phyloP scores from a whole-genome alignment of 1,140 invertebrate species.

The Papilio helenus region DNA sequence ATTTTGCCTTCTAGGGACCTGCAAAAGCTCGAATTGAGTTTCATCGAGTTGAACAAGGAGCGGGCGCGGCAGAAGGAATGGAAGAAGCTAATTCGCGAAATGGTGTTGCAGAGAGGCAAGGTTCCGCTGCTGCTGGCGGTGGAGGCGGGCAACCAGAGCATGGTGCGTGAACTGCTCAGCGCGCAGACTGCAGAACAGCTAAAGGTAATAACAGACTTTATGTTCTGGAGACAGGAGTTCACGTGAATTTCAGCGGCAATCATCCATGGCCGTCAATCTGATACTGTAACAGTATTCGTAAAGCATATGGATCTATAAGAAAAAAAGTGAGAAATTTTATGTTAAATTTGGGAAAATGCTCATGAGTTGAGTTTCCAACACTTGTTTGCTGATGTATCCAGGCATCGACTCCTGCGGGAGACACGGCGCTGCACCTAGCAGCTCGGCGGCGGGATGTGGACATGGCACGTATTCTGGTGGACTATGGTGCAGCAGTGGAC shows the following conservation, averaged over 20 bases:
- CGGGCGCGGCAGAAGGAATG: slow-evolving; percentile 82
- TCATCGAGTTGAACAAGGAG: slow-evolving; percentile 83
- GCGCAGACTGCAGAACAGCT: slow-evolving; percentile 92
- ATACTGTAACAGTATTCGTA: background rate
- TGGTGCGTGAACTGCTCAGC: slow-evolving; percentile 94
- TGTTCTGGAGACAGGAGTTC: background rate
- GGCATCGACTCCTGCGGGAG: slow-evolving; percentile 89
- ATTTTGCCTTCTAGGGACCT: slow-evolving; percentile 68
- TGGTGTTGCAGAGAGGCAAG: slow-evolving; percentile 91
- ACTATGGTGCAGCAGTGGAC: slow-evolving; percentile 95
- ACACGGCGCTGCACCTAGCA: slow-evolving; percentile 96
- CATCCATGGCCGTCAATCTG: background rate
- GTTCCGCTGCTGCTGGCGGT: slow-evolving; percentile 96
- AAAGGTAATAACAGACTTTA: slow-evolving; percentile 74
- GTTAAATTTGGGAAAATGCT: background rate
- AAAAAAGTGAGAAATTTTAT: background rate
- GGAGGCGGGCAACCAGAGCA: slow-evolving; percentile 95
- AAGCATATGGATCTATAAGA: background rate
- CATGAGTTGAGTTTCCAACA: background rate
- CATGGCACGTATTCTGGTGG: slow-evolving; percentile 94
- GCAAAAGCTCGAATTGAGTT: slow-evolving; percentile 79
- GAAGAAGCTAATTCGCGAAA: slow-evolving; percentile 82
- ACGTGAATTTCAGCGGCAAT: background rate
- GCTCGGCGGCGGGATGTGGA: slow-evolving; percentile 95
- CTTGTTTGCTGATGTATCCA: slow-evolving; percentile 51